Evolutionary conservation across 2,888 invertebrate species (phyloP), one percentile per base, ranked within the genome.

Genomic region (Conops quadrifasciatus): DNA sequence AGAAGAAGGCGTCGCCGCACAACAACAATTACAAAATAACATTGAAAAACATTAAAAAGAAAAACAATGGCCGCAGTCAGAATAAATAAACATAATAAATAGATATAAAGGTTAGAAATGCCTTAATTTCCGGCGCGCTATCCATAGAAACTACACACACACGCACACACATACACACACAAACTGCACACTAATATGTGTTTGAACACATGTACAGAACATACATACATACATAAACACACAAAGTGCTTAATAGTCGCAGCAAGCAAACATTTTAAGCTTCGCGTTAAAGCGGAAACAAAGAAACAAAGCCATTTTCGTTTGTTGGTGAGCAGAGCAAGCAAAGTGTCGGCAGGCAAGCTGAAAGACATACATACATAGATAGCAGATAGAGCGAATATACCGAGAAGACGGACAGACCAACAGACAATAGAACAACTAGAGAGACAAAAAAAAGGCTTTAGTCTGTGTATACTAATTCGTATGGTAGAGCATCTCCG

Each of bases 251-350:
- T 71, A 65, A 24, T 68, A 49, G 68, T 51, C 62, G 51, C 68
- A 68, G 49, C 60, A 51, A 62, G 68, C 68, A 68, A 68, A 68
- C 68, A 68, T 68, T 68, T 62, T 43, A 49, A 51, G 60, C 51
- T 51, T 60, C 68, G 68, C 68, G 68, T 76, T 80, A 77, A 79
- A 78, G 78, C 79, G 81, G 81, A 80, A 81, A 78, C 76, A 74
- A 72, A 76, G 77, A 79, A 79, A n/a, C n/a, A n/a, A 80, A 81
- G 81, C 80, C 81, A 80, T 76, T 80, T 80, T 74, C 30, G 9
- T 7, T 30, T 21, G 36, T 36, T 30, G 76, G 76, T 75, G 77
- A 73, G 47, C 71, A 71, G 66, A 65, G 60, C 13, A 19, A 43
- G 30, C 30, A n/a, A 19, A 53, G 53, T 19, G 36, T 60, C 66